A percentile compares a stretch with the other conserved stretches of the same genome.
These are phyloP conservation scores for Microctenopoma stevenorrisi DNA, from an alignment of 2,797 vertebrate genomes.

Conservation along the genomic window DNA sequence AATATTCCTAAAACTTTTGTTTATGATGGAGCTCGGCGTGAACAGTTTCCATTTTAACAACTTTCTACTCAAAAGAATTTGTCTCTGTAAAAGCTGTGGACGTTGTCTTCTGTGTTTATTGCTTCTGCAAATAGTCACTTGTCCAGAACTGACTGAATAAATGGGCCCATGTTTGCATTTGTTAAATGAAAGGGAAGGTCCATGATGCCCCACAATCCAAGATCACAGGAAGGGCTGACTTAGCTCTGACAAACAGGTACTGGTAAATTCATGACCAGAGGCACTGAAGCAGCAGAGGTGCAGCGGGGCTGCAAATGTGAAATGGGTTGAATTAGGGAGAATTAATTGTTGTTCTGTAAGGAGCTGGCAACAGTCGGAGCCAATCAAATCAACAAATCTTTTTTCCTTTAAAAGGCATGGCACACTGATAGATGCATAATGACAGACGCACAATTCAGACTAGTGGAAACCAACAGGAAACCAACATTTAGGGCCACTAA, in stretches of 20 bases:
- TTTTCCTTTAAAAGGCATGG: conserved; percentile 38
- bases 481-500: background rate
- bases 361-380: conserved; percentile 31
- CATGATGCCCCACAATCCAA: conserved; percentile 26
- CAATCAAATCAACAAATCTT: conserved; percentile 51
- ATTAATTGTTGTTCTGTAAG: conserved; percentile 44
- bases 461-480: conserved; percentile 17
- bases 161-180: conserved; percentile 34
- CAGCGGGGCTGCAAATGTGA: conserved; percentile 22
- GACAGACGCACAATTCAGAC: conserved; percentile 7
- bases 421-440: conserved; percentile 26
- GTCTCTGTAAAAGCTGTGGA: conserved; percentile 8
- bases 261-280: conserved; percentile 50
- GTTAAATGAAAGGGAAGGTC: conserved; percentile 33
- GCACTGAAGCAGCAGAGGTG: conserved; percentile 48
- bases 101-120: conserved; percentile 27
- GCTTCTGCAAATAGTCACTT: conserved; percentile 36
- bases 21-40: background rate
- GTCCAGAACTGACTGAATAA: conserved; percentile 27
- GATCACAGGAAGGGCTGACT: conserved; percentile 44
- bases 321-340: conserved; percentile 51
- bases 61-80: conserved; percentile 7
- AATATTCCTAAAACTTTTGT: background rate
- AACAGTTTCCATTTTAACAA: background rate
- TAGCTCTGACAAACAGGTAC: conserved; percentile 59